phyloP scores from a whole-genome alignment of 2,888 invertebrate genomes.

The Andrena trimmerana region DNA sequence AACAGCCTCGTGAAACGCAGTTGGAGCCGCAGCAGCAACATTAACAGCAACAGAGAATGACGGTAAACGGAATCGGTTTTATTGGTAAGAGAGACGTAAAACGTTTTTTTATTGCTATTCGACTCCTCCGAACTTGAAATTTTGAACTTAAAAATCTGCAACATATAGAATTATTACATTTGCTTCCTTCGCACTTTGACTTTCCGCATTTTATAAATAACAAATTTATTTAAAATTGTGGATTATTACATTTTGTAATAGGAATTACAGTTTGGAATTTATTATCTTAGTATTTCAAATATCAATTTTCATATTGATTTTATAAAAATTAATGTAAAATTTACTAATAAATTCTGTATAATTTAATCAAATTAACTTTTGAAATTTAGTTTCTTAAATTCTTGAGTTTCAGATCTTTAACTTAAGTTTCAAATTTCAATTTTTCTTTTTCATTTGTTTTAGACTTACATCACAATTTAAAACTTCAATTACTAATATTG shows the following conservation, averaged over 20 bases:
- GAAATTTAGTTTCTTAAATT: neutral
- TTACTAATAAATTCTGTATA: no score
- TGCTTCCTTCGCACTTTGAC: neutral
- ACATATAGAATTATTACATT: no score
- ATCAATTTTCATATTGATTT: no score
- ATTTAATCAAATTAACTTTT: no score
- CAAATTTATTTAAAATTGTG: no score
- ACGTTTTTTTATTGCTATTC: neutral
- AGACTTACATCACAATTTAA: neutral
- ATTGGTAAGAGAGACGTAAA: slow-evolving; percentile 3
- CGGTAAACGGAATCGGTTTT: neutral
- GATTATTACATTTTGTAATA: no score
- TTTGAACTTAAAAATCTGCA: neutral
- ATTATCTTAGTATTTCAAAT: no score
- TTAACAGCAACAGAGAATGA: slow-evolving; percentile 32
- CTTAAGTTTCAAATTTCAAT: neutral
- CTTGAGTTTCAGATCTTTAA: neutral
- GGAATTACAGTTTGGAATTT: no score
- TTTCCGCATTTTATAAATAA: neutral
- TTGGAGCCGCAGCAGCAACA: slow-evolving; percentile 35
- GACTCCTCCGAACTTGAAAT: neutral
- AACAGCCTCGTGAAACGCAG: slow-evolving; percentile 58
- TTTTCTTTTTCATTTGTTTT: neutral
- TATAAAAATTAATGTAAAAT: no score
- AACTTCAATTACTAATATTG: neutral